Evolutionary conservation across 2,888 invertebrate genomes (phyloP), one percentile per base, ranked within the genome.

Genomic region (Meiosimyza platycephala): DNA sequence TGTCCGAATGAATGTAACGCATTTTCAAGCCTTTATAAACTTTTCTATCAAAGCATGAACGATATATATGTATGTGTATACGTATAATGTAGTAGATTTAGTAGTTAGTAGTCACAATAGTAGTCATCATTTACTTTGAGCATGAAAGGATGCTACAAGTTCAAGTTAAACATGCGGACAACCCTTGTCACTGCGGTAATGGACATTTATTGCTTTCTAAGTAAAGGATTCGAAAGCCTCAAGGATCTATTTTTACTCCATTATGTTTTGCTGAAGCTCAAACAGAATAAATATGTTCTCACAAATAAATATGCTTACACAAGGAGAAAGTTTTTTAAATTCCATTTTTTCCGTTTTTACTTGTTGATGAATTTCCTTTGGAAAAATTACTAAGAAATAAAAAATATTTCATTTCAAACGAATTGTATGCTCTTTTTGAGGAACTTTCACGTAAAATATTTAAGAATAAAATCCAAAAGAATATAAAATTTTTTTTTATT

Each of bases 161-260:
- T 40, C 6, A 40, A n/a, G 33, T 16, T 62, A 40, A 40, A 40
- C 33, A 13, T 64, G 64, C 51, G 51, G 51, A n/a, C 50, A 51
- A 64, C 51, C 64, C 64, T 64, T 64, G 51, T 64, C 64, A 64
- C 18, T 6, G 11, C 33, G 64, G 40, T 64, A 64, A 64, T 64
- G 51, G 64, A 64, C 64, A 64, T 64, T 64, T 64, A 64, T 64
- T 64, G 64, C 64, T 28, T 64, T 22, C 33, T 28, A 28, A 60
- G 22, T 28, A 28, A 60, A 33, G 59, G 40, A 40, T 40, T 40
- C 9, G 9, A 9, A 40, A 40, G 40, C 40, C 40, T 40, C 40
- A 40, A 40, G 40, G 40, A 40, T 40, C 40, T 40, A 40, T 40
- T 40, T 40, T 40, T 40, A 40, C 40, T 40, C 9, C 40, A 40